Evolutionary conservation across 2,113 vertebrate species (phyloP).

Genomic region (Brachypteracias leptosomus): DNA sequence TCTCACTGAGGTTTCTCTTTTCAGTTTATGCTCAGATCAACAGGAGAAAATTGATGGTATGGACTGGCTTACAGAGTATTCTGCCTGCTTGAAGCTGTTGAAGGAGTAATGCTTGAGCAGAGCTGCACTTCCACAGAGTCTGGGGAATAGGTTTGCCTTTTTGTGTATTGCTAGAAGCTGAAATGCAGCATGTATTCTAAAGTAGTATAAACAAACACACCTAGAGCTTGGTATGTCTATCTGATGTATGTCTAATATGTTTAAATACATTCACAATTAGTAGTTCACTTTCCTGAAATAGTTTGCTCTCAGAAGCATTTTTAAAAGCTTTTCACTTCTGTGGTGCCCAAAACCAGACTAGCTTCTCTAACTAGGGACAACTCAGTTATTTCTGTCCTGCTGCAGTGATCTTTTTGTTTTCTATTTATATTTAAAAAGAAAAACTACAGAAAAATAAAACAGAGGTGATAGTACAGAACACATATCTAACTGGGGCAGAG

Average conservation of each 20-base stretch:
- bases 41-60: background rate
- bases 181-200: background rate
- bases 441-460: background rate
- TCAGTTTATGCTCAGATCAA: background rate
- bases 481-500: background rate
- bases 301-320: background rate
- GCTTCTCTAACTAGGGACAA: background rate
- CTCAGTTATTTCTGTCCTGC: too few species aligned
- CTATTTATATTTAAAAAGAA: background rate
- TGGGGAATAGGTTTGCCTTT: background rate
- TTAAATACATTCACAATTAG: background rate
- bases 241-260: background rate
- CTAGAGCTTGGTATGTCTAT: background rate
- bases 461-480: background rate
- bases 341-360: background rate
- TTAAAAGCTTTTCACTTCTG: background rate
- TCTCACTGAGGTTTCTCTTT: background rate
- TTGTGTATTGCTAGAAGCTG: background rate
- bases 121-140: background rate
- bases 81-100: background rate
- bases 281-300: background rate
- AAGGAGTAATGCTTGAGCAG: background rate
- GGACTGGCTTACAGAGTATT: background rate
- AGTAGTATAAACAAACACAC: accelerated
- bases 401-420: background rate